Percentiles rank a stretch among this genome's conserved stretches.
Conservation (phyloP, 2,113 vertebrate genomes). For the Pseudopipra pipra region DNA sequence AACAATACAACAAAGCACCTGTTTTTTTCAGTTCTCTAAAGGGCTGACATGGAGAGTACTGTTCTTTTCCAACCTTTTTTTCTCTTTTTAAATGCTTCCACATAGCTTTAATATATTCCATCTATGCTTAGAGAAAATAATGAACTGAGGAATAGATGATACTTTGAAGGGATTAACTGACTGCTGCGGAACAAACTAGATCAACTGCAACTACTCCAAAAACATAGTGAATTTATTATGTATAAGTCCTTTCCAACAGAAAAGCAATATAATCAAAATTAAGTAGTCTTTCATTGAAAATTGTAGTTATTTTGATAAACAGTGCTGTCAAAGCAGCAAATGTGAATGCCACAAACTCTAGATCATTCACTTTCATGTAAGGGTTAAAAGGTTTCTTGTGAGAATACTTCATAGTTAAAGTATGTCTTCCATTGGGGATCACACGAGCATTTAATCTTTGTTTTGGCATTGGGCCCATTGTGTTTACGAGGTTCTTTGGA, state of each 20-base stretch:
- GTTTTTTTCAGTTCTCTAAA: not conserved
- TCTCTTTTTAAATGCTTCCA: slow-evolving; percentile 35
- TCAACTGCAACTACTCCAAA: slow-evolving; percentile 11
- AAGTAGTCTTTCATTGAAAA: slow-evolving; percentile 56
- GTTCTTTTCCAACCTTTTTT: slow-evolving; percentile 12
- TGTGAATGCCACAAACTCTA: not conserved
- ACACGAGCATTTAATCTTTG: slow-evolving; percentile 65
- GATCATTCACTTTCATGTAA: slow-evolving; percentile 23
- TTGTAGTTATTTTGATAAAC: slow-evolving; percentile 69
- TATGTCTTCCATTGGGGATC: slow-evolving; percentile 56
- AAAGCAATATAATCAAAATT: slow-evolving; percentile 59
- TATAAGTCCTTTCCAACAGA: slow-evolving; percentile 25
- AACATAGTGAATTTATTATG: slow-evolving; percentile 58
- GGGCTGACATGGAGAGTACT: not conserved
- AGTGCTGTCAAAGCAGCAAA: slow-evolving; percentile 60
- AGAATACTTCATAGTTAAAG: slow-evolving; percentile 62
- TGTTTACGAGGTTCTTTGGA: slow-evolving; percentile 68
- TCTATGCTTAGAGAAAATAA: slow-evolving; percentile 25
- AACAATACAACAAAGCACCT: slow-evolving; percentile 25
- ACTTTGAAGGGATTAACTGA: slow-evolving; percentile 61
- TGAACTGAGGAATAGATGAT: not conserved
- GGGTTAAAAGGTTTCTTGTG: slow-evolving; percentile 34
- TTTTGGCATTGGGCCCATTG: slow-evolving; percentile 47
- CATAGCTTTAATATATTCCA: slow-evolving; percentile 42
- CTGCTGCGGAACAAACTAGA: not conserved